Percentiles rank a stretch among this genome's conserved stretches.
phyloP scores from a whole-genome alignment of 2,113 vertebrate genomes.

The Rhegmatorhina hoffmannsi region DNA sequence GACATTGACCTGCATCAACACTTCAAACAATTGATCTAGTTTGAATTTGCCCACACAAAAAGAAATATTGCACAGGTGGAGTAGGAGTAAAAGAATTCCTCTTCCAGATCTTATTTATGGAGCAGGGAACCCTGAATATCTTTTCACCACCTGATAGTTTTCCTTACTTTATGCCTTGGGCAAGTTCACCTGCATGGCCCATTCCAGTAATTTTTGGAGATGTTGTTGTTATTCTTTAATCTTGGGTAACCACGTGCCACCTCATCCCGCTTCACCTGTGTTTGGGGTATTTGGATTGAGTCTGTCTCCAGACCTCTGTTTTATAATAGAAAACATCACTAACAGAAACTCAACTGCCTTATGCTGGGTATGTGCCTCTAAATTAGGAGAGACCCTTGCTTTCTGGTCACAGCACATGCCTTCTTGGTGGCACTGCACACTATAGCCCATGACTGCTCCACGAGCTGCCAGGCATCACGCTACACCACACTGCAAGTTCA shows the following conservation, averaged over 20 bases:
- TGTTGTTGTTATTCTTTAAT: neutral
- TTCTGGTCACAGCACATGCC: neutral
- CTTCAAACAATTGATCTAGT: neutral
- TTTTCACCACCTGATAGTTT: neutral
- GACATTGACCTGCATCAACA: neutral
- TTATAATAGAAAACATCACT: neutral
- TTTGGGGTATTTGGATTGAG: neutral
- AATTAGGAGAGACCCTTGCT: neutral
- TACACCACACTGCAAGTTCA: neutral
- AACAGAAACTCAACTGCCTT: neutral
- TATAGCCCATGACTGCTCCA: neutral
- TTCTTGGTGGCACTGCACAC: neutral
- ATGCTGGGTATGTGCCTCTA: rapidly evolving
- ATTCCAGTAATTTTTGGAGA: neutral
- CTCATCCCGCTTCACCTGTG: neutral
- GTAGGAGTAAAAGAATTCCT: neutral
- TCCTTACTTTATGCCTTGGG: neutral
- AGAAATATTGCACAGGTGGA: neutral
- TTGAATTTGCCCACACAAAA: neutral
- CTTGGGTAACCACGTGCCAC: neutral
- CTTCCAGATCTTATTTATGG: neutral
- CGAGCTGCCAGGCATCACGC: neutral
- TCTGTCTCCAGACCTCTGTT: neutral
- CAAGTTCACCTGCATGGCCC: too few relatives aligned
- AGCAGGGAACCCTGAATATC: neutral